Percentiles rank a stretch among this genome's conserved stretches.
phyloP scores from a whole-genome alignment of 2,888 invertebrate genomes.

The Drosophila robusta region DNA sequence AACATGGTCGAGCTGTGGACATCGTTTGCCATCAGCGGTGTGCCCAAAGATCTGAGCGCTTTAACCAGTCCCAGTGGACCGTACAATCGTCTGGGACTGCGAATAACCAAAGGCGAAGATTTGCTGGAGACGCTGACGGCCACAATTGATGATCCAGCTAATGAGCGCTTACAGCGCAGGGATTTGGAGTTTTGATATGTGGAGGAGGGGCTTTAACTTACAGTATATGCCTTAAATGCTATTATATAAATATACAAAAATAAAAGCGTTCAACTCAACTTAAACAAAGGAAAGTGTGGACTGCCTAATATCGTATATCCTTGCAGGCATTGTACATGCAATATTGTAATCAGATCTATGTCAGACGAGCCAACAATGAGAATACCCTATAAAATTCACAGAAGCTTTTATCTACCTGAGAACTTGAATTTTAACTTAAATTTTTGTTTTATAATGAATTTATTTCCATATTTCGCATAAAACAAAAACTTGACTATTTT shows the following conservation, averaged over 20 bases:
- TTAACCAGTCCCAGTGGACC: slow-evolving; percentile 81
- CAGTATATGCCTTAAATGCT: neutral
- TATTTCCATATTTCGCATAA: no score
- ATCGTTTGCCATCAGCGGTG: slow-evolving; percentile 83
- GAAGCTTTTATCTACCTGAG: no score
- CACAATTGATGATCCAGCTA: slow-evolving; percentile 79
- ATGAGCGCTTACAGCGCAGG: slow-evolving; percentile 62
- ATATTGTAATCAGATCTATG: no score
- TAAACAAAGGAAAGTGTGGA: neutral
- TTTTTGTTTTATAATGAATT: no score
- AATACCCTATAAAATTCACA: no score
- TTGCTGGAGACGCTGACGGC: slow-evolving; percentile 76
- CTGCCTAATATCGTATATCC: no score
- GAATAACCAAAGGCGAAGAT: slow-evolving; percentile 62
- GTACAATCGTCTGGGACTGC: slow-evolving; percentile 81
- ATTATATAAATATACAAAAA: neutral
- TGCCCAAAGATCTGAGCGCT: slow-evolving; percentile 62
- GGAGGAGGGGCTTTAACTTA: neutral
- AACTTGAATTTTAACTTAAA: no score
- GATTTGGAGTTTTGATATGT: slow-evolving; percentile 63
- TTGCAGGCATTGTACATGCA: no score
- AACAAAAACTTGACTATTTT: no score
- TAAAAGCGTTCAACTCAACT: neutral
- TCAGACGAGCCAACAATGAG: no score
- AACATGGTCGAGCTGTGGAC: slow-evolving; percentile 85